phyloP scores from a whole-genome alignment of 2,113 vertebrate species.

The Sphyrna mokarran region DNA sequence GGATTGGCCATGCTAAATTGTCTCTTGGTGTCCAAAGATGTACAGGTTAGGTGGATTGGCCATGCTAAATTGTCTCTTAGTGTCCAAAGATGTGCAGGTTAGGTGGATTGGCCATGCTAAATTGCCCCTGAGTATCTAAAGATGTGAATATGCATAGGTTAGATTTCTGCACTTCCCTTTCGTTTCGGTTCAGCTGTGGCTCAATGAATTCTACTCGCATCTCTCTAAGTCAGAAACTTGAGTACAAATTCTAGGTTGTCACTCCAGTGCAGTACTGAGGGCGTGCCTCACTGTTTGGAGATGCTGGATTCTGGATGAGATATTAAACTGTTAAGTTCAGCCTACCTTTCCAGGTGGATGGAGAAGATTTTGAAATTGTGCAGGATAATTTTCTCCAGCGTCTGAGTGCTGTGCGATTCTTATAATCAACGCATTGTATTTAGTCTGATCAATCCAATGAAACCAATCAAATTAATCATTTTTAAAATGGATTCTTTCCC shows the following conservation, averaged over 20 bases:
- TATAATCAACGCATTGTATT: neutral
- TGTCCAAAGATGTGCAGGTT: no score
- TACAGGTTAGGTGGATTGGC: no score
- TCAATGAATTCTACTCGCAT: neutral
- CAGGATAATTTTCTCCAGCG: neutral
- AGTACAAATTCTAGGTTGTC: neutral
- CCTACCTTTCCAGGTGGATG: neutral
- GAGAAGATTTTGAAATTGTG: neutral
- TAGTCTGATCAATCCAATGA: neutral
- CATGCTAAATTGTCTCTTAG: no score
- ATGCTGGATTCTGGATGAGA: neutral
- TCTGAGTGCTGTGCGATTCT: neutral
- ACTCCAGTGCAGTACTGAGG: neutral
- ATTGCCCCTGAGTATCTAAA: no score
- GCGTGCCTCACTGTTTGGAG: neutral
- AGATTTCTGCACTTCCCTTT: neutral
- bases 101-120: no score
- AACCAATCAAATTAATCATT: neutral
- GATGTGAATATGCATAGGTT: no score
- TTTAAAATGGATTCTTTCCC: no score
- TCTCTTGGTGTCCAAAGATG: no score
- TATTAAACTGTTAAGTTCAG: neutral
- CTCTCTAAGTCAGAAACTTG: neutral
- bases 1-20: no score
- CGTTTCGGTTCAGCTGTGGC: neutral